Conservation (phyloP, 2,888 invertebrate species). For the Cabera pusaria region DNA sequence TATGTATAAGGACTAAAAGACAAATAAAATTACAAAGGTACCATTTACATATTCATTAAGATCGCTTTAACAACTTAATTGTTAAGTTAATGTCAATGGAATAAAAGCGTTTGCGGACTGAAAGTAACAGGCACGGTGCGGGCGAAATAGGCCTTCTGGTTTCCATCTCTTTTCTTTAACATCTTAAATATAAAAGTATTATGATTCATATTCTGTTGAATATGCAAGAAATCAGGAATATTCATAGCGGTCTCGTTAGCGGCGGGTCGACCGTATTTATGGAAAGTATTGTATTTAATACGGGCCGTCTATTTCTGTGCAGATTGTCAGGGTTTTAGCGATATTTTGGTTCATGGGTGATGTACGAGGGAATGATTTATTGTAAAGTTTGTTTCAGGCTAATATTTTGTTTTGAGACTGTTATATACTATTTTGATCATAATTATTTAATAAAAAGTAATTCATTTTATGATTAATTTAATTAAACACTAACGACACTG, state of each 20-base stretch:
- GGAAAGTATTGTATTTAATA: conserved; percentile 53
- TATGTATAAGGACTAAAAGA: no score
- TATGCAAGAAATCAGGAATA: conserved; percentile 68
- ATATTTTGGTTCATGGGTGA: conserved; percentile 21
- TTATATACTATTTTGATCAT: no score
- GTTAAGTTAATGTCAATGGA: no score
- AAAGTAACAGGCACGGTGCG: no score
- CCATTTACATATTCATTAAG: conserved; percentile 3
- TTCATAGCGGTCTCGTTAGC: conserved; percentile 74
- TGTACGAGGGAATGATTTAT: no score
- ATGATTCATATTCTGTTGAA: conserved; percentile 75
- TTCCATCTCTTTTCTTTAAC: conserved; percentile 45
- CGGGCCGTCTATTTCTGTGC: conserved; percentile 25
- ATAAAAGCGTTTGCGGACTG: no score
- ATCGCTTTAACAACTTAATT: conserved; percentile 12
- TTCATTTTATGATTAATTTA: no score
- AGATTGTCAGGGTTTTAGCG: conserved; percentile 14
- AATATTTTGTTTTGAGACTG: no score
- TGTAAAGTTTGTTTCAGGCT: no score
- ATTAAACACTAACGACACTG: no score
- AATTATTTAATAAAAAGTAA: no score
- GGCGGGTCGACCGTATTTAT: conserved; percentile 56
- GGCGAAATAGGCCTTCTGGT: conserved; percentile 22
- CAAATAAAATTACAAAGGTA: background rate
- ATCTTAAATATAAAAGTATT: conserved; percentile 67